Conservation (phyloP, 2,888 invertebrate genomes). For the Vesta saturnalis region DNA sequence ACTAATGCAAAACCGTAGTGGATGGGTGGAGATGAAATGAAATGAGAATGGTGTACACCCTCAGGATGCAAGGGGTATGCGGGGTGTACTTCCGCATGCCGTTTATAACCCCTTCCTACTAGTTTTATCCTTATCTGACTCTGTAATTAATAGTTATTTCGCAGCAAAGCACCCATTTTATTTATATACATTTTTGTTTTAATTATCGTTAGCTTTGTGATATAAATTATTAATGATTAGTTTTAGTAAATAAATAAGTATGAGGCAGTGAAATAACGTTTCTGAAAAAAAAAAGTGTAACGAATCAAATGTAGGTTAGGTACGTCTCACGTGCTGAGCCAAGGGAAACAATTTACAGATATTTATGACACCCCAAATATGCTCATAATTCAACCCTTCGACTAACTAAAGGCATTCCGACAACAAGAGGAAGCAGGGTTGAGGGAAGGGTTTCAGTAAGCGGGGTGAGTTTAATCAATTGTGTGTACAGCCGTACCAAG, state of each 20-base stretch:
- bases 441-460: conserved; percentile 42
- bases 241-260: too few relatives aligned
- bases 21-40: conserved; percentile 57
- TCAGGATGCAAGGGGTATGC: conserved; percentile 47
- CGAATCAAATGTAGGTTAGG: conserved; percentile 30
- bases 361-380: conserved; percentile 58
- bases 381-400: conserved; percentile 57
- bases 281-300: neutral
- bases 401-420: conserved; percentile 54
- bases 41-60: conserved; percentile 56
- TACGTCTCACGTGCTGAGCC: conserved; percentile 36
- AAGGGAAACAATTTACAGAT: conserved; percentile 53
- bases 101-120: conserved; percentile 55
- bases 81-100: conserved; percentile 51
- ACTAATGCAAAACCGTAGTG: conserved; percentile 58
- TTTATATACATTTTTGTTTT: conserved; percentile 24
- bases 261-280: too few relatives aligned
- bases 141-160: conserved; percentile 56
- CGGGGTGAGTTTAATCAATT: conserved; percentile 55
- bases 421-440: conserved; percentile 44
- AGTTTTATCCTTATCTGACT: conserved; percentile 52
- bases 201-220: neutral
- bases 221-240: neutral
- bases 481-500: conserved; percentile 54
- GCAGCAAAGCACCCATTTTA: conserved; percentile 51